Evolutionary conservation across 2,113 vertebrate genomes (phyloP), one percentile per base, ranked within the genome.

Genomic region (Alligator sinensis): DNA sequence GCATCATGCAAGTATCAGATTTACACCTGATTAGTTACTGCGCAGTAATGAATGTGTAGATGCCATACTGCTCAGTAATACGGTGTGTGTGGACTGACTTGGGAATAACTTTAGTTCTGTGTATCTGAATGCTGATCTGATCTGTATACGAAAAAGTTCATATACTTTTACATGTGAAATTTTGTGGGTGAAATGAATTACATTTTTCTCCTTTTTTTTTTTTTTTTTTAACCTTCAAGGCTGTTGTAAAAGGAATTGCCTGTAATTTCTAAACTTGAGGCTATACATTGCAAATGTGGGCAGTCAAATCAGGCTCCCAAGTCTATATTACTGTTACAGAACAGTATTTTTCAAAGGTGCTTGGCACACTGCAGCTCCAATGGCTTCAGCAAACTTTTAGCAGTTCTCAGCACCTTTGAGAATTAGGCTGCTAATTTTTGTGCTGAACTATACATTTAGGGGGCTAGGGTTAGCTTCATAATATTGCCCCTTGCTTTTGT

Each of bases 401-500:
- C 34, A 72, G 38, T 22, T 5, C 11, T 24, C 19, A 38, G 68
- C 30, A 38, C 21, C 9, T 38, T 34, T 72, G 68, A 72, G 22
- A 72, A 47, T 38, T 5, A 9, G 34, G 34, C n/a, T 72, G 8
- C 11, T 72, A 72, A 87, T 55, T 94, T 83, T 84, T 88, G 83
- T 47, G 28, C n/a, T 15, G 25, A 2, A 0, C 63, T 87, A 82
- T 55, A 82, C 88, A 87, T 90, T 77, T 93, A 94, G 57, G 4
- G 0, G 94, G 91, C 79, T 76, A 80, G 77, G 74, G 22, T 63
- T 2, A 59, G 91, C 90, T 91, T 89, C 88, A 93, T 87, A 96
- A 92, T 89, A 93, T 92, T 79, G 57, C 59, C 79, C 28, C 83
- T 57, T 88, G 88, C 87, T 94, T 91, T 80, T 81, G 59, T 68